phyloP scores from a whole-genome alignment of 2,113 vertebrate genomes.

The Plotosus lineatus region DNA sequence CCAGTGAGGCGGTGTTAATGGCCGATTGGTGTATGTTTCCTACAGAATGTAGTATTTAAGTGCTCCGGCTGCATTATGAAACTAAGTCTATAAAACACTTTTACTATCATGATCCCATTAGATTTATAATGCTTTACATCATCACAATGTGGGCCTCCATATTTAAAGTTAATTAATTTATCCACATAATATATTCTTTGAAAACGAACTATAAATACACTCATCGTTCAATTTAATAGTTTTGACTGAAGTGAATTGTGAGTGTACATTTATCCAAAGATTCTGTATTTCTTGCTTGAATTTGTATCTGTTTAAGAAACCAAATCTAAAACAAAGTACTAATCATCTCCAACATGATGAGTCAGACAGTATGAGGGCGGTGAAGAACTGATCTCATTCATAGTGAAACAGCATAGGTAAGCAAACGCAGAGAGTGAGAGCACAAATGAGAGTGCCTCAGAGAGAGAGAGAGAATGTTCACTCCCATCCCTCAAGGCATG shows the following conservation, averaged over 20 bases:
- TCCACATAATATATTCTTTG: neutral
- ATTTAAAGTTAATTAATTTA: neutral
- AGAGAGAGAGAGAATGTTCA: conserved; percentile 23
- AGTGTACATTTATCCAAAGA: neutral
- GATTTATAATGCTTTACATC: neutral
- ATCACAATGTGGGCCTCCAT: neutral
- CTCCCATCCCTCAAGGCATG: conserved; percentile 43
- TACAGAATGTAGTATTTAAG: neutral
- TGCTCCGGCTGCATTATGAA: neutral
- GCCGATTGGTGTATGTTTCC: no score
- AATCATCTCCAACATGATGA: conserved; percentile 16
- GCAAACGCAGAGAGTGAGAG: conserved; percentile 14
- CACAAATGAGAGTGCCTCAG: neutral
- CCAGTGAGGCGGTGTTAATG: no score
- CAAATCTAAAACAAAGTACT: neutral
- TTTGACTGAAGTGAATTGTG: neutral
- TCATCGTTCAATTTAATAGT: neutral
- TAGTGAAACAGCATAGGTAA: conserved; percentile 36
- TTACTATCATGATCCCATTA: neutral
- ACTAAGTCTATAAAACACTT: no score
- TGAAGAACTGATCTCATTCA: conserved; percentile 29
- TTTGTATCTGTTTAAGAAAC: neutral
- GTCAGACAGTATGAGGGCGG: conserved; percentile 36
- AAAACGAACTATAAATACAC: neutral
- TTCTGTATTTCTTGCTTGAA: neutral